phyloP scores from a whole-genome alignment of 2,113 vertebrate genomes.

The Gavialis gangeticus region DNA sequence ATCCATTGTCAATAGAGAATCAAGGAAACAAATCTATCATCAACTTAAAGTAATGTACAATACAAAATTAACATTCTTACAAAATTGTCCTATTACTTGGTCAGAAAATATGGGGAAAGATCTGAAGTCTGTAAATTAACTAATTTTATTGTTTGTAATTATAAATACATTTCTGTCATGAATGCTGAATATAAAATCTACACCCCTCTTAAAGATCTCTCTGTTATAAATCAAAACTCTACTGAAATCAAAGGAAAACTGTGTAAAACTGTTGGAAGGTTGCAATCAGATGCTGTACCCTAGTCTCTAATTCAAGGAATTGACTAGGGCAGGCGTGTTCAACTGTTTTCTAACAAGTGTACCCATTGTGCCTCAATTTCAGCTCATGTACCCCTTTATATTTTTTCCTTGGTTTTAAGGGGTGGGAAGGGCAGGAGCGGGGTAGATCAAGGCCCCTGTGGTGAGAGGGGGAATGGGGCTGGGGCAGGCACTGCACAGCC shows the following conservation, averaged over 20 bases:
- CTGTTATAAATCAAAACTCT: background rate
- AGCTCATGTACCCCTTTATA: too few species aligned
- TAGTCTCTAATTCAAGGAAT: background rate
- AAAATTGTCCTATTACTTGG: background rate
- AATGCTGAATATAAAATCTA: background rate
- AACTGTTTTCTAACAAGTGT: too few species aligned
- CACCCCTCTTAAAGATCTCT: fast-evolving
- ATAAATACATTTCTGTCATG: fast-evolving
- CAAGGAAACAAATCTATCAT: conserved; percentile 30
- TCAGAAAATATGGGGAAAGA: background rate
- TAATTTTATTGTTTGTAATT: background rate
- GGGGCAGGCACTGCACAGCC: too few species aligned
- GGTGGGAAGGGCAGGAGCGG: too few species aligned
- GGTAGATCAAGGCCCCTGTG: too few species aligned
- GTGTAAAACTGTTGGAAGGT: background rate
- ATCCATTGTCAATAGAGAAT: conserved; percentile 32
- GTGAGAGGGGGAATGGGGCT: too few species aligned
- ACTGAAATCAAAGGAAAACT: background rate
- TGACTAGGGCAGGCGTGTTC: background rate
- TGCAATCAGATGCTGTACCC: background rate
- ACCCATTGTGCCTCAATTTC: too few species aligned
- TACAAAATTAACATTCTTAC: background rate
- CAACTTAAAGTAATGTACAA: background rate
- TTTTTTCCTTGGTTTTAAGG: too few species aligned
- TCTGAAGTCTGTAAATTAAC: background rate